Conservation (phyloP, 2,113 vertebrate genomes). For the Corapipo altera region DNA sequence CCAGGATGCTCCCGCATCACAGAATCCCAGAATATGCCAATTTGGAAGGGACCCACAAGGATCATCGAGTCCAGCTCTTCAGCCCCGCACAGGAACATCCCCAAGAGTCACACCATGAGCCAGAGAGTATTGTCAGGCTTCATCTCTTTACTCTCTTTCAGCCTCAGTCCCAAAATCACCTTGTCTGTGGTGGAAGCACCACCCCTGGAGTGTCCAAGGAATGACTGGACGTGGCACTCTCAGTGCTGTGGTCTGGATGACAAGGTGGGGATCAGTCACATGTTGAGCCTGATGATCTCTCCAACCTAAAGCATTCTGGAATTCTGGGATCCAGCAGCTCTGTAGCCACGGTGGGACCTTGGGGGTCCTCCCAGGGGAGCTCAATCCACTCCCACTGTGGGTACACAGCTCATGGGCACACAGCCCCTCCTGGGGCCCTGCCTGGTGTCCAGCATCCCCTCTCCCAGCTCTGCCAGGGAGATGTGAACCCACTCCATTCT, state of each 20-base stretch:
- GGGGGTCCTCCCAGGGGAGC: fast-evolving
- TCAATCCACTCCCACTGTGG: fast-evolving
- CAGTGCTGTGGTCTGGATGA: not conserved
- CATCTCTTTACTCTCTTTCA: not conserved
- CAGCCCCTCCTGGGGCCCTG: not conserved
- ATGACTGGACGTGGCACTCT: fast-evolving
- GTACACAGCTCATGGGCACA: not conserved
- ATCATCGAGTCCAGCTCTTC: not conserved
- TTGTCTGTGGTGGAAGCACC: not conserved
- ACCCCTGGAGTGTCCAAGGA: not conserved
- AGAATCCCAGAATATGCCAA: not conserved
- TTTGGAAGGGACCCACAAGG: not conserved
- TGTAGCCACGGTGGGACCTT: fast-evolving
- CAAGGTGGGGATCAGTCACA: not conserved
- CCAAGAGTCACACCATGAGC: not conserved
- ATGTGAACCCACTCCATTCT: not conserved
- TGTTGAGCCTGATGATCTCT: not conserved
- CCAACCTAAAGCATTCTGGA: not conserved
- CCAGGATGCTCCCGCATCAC: not conserved
- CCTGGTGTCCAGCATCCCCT: not conserved
- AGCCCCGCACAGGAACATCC: not conserved
- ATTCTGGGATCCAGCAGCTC: not conserved
- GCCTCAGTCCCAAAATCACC: not conserved
- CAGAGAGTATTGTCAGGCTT: not conserved
- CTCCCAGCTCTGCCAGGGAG: not conserved